A percentile compares a stretch with the other conserved stretches of the same genome.
Evolutionary conservation across 53 echinoderm and acorn worm species (phyloP).

Genomic region (Zoroaster sp.): DNA sequence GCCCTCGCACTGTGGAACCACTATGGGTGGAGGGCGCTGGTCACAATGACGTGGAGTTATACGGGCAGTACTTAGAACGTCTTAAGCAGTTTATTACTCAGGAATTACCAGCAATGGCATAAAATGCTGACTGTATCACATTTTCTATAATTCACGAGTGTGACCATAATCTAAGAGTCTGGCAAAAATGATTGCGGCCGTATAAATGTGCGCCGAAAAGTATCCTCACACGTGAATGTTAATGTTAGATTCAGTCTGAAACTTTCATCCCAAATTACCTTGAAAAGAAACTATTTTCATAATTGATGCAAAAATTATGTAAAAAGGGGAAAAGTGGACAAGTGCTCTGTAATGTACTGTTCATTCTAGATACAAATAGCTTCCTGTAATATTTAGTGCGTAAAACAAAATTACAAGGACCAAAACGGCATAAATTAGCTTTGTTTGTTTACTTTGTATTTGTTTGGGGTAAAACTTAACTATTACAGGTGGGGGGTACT

Average conservation of each 20-base stretch:
- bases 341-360: not conserved
- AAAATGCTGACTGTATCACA: not conserved
- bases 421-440: not conserved
- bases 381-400: not conserved
- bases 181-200: not conserved
- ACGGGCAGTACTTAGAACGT: slow-evolving; percentile 98
- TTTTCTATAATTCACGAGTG: not conserved
- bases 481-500: too few species aligned
- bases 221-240: not conserved
- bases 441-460: not conserved
- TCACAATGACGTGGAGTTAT: slow-evolving; percentile 96
- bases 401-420: not conserved
- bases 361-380: not conserved
- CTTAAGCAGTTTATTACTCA: slow-evolving; percentile 94
- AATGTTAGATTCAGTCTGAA: too few species aligned
- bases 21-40: slow-evolving; percentile 99
- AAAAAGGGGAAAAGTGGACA: not conserved
- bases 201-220: not conserved
- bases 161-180: not conserved
- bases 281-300: not conserved
- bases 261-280: not conserved
- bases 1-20: slow-evolving; percentile 95
- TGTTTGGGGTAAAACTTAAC: not conserved
- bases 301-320: too few species aligned
- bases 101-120: slow-evolving; percentile 73